A percentile compares a stretch with the other conserved stretches of the same genome.
These are phyloP conservation scores for Armadillidium nasatum DNA, from an alignment of 1,140 invertebrate genomes.

Conservation along the genomic window DNA sequence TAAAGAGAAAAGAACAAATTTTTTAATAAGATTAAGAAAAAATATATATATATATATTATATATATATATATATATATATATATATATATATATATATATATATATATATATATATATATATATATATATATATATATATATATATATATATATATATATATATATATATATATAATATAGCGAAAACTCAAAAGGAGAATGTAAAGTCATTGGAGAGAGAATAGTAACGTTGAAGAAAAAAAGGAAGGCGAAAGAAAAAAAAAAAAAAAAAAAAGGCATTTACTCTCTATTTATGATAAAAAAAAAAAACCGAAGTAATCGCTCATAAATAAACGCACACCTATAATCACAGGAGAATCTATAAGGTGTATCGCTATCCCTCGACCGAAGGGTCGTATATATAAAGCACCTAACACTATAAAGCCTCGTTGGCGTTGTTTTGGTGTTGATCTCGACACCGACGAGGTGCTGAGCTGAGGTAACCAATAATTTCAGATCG, in stretches of 20 bases:
- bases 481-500: constrained; percentile 4
- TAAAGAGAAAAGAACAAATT: too few relatives aligned
- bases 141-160: too few relatives aligned
- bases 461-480: background rate
- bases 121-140: too few relatives aligned
- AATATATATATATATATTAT: too few relatives aligned
- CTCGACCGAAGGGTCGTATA: background rate
- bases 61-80: too few relatives aligned
- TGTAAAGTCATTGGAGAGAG: background rate
- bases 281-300: background rate
- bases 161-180: too few relatives aligned
- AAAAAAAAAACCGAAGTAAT: background rate
- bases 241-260: background rate
- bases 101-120: too few relatives aligned
- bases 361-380: constrained; percentile 9
- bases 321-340: background rate
- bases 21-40: too few relatives aligned
- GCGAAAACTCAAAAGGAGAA: too few relatives aligned
- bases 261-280: background rate
- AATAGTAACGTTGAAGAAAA: background rate
- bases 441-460: background rate
- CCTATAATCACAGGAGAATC: background rate
- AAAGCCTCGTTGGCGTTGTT: background rate
- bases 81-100: too few relatives aligned
- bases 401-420: constrained; percentile 5